Evolutionary conservation across 2,888 invertebrate species (phyloP).

Genomic region (Apotomis turbidana): DNA sequence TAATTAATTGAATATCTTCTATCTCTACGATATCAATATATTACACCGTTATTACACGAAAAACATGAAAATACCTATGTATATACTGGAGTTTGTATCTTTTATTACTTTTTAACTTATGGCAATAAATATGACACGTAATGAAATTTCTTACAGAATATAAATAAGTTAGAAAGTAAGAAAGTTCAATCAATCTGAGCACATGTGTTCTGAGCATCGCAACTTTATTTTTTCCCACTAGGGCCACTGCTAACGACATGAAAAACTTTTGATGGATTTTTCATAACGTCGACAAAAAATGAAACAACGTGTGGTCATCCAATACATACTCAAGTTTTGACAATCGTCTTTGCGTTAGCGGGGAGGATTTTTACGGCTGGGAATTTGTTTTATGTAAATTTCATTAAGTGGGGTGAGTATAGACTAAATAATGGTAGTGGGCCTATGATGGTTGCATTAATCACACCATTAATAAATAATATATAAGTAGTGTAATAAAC

Average conservation of each 20-base stretch:
- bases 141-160: slow-evolving; percentile 35
- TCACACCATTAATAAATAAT: too few relatives aligned
- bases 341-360: slow-evolving; percentile 49
- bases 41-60: not conserved
- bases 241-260: slow-evolving; percentile 70
- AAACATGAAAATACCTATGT: not conserved
- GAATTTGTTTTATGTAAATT: not conserved
- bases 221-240: slow-evolving; percentile 54
- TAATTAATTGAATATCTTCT: slow-evolving; percentile 7
- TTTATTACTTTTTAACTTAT: slow-evolving; percentile 23
- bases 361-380: slow-evolving; percentile 2
- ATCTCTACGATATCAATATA: not conserved
- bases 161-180: slow-evolving; percentile 51
- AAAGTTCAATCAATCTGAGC: slow-evolving; percentile 44
- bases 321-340: slow-evolving; percentile 61
- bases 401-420: not conserved
- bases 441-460: too few relatives aligned
- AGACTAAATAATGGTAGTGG: not conserved
- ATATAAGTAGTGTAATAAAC: too few relatives aligned
- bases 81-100: not conserved
- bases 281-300: slow-evolving; percentile 69
- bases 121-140: slow-evolving; percentile 33
- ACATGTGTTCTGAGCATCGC: slow-evolving; percentile 50
- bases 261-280: slow-evolving; percentile 76
- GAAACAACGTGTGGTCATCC: slow-evolving; percentile 61